Conservation (phyloP, 2,113 vertebrate species). For the Mormoops blainvillei region DNA sequence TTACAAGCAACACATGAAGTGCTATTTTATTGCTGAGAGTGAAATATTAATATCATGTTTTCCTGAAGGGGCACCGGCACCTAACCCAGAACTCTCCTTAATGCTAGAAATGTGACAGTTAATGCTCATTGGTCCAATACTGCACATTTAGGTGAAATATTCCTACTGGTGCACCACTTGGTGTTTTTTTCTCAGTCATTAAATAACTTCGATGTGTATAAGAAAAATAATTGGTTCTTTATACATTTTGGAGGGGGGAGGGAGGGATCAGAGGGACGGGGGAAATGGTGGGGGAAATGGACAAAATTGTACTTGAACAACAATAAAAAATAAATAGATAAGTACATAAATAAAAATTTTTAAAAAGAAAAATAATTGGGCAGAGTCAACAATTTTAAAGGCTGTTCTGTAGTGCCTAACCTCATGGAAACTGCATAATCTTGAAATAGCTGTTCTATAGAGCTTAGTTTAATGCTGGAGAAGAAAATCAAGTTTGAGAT, state of each 20-base stretch:
- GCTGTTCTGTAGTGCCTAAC: neutral
- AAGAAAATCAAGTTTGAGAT: neutral
- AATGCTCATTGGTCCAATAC: neutral
- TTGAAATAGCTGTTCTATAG: neutral
- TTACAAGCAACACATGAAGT: slow-evolving; percentile 13
- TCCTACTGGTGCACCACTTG: neutral
- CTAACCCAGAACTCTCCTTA: neutral
- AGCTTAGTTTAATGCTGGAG: neutral
- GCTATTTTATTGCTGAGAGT: neutral
- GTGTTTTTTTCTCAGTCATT: neutral
- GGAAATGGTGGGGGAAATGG: too few relatives aligned
- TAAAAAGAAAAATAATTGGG: neutral
- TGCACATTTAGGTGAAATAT: neutral
- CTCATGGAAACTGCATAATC: neutral
- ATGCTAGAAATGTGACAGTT: neutral
- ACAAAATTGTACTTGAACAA: too few relatives aligned
- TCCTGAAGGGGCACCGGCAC: neutral
- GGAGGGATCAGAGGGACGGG: too few relatives aligned
- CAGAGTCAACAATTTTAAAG: neutral
- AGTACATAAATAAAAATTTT: too few relatives aligned
- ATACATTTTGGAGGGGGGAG: too few relatives aligned
- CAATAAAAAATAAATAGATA: too few relatives aligned
- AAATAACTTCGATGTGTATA: neutral
- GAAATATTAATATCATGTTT: slow-evolving; percentile 38
- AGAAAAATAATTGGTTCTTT: neutral